A percentile compares a stretch with the other conserved stretches of the same genome.
Conservation (phyloP, 2,113 vertebrate species). For the Ophiodon elongatus region DNA sequence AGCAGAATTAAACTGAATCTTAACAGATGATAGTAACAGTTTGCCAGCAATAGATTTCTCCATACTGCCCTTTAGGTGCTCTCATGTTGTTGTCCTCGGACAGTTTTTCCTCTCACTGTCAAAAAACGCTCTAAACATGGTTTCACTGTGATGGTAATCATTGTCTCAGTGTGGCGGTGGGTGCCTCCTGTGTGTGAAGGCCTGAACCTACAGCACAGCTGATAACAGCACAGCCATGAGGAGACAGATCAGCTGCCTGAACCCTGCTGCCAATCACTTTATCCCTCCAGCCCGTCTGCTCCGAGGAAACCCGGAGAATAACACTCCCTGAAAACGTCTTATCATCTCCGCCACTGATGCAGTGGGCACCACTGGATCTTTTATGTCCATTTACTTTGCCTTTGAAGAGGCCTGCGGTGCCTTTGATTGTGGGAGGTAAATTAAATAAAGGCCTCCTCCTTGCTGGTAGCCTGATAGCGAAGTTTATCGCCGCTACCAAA, state of each 20-base stretch:
- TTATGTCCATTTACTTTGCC: constrained; percentile 64
- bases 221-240: constrained; percentile 70
- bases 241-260: constrained; percentile 70
- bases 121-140: constrained; percentile 36
- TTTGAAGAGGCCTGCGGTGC: constrained; percentile 58
- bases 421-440: constrained; percentile 71
- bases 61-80: not conserved
- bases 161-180: constrained; percentile 62
- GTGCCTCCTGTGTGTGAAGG: constrained; percentile 57
- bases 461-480: constrained; percentile 45
- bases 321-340: constrained; percentile 57
- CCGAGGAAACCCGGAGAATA: constrained; percentile 34
- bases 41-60: constrained; percentile 15
- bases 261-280: constrained; percentile 75
- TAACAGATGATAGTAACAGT: not conserved
- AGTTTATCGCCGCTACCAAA: constrained; percentile 45
- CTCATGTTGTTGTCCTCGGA: constrained; percentile 12
- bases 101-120: not conserved
- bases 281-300: constrained; percentile 64
- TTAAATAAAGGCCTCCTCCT: constrained; percentile 74
- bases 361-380: constrained; percentile 56
- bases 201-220: constrained; percentile 57
- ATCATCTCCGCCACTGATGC: constrained; percentile 56
- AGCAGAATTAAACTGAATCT: constrained; percentile 17
- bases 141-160: constrained; percentile 64